A percentile compares a stretch with the other conserved stretches of the same genome.
phyloP scores from a whole-genome alignment of 2,888 invertebrate genomes.

The Limnephilus marmoratus region DNA sequence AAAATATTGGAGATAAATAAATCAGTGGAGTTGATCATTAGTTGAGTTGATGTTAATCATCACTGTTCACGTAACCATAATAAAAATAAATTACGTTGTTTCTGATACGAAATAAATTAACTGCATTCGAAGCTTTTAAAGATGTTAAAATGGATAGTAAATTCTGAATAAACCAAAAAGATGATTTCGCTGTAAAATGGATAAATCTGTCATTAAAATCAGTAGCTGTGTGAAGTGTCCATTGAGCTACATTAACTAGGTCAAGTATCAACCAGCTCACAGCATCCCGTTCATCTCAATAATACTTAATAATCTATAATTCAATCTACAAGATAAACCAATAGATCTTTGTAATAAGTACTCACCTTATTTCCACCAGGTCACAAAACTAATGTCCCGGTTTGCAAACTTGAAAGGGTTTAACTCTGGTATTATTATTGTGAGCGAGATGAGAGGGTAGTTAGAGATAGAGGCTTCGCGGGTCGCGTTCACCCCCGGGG shows the following conservation, averaged over 20 bases:
- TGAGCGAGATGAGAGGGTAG: not conserved
- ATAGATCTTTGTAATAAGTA: not conserved
- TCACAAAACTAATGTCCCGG: not conserved
- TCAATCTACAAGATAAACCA: not conserved
- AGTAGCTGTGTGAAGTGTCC: not conserved
- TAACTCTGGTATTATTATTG: not conserved
- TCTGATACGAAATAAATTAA: not conserved
- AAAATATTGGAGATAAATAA: not conserved
- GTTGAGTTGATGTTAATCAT: too few species aligned
- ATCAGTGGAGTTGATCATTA: not conserved
- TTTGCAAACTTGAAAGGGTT: not conserved
- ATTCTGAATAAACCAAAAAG: not conserved
- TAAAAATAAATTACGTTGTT: not conserved
- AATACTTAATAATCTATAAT: not conserved
- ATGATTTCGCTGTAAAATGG: not conserved
- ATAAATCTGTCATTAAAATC: not conserved
- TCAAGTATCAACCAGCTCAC: not conserved
- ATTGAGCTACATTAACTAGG: not conserved
- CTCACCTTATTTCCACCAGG: not conserved
- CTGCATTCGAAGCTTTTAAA: not conserved
- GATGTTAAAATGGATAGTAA: not conserved
- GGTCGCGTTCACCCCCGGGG: slow-evolving; percentile 22
- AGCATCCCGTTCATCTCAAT: not conserved
- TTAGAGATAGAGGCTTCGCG: not conserved
- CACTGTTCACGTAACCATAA: not conserved